Conservation (phyloP, 2,888 invertebrate genomes). For the Dasysyrphus albostriatus region DNA sequence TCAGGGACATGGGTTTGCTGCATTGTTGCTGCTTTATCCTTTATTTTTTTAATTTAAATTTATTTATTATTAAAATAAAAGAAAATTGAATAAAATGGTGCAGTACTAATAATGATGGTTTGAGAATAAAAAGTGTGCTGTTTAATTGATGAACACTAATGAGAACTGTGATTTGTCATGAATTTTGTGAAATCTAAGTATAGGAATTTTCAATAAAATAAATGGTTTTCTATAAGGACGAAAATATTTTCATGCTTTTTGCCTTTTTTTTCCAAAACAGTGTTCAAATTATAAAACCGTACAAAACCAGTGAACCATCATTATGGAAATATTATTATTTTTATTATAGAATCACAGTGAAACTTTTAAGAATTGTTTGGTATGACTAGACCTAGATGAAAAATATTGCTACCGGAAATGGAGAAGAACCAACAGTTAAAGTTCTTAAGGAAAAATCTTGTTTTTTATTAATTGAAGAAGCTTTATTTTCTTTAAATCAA, state of each 20-base stretch:
- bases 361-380: too few species aligned
- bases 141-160: neutral
- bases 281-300: neutral
- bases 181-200: neutral
- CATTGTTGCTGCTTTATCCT: constrained; percentile 72
- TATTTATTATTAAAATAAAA: neutral
- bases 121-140: neutral
- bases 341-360: too few species aligned
- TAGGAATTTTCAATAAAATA: neutral
- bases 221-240: neutral
- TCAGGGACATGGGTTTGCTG: constrained; percentile 85
- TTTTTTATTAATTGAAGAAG: too few species aligned
- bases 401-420: too few species aligned
- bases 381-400: too few species aligned
- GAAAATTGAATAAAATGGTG: neutral
- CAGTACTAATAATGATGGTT: neutral
- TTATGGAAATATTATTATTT: neutral
- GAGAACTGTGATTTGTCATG: neutral
- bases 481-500: too few species aligned
- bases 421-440: too few species aligned
- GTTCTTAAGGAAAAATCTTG: too few species aligned
- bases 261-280: neutral
- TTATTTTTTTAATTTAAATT: constrained; percentile 26
- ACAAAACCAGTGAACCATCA: constrained; percentile 2
- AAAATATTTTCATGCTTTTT: neutral